phyloP scores from a whole-genome alignment of 1,140 invertebrate species.

The Sarcophaga peregrina region DNA sequence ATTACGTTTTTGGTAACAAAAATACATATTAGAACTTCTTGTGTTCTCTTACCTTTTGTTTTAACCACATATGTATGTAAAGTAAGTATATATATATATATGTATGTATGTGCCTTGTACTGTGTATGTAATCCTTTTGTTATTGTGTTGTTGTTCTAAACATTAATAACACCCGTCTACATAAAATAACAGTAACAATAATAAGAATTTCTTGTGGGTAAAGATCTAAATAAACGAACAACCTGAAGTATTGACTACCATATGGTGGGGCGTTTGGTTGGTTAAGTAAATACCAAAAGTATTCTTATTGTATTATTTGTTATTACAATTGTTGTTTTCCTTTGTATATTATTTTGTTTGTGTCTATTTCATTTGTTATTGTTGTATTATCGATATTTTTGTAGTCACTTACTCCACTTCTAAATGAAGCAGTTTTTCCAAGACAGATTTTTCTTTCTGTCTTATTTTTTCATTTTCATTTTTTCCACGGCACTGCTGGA shows the following conservation, averaged over 20 bases:
- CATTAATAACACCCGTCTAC: too few species aligned
- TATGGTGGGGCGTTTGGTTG: not conserved
- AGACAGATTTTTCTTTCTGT: not conserved
- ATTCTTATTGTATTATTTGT: not conserved
- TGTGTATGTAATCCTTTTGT: not conserved
- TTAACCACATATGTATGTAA: conserved; percentile 8
- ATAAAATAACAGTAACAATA: not conserved
- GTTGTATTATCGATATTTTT: not conserved
- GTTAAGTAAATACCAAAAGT: not conserved
- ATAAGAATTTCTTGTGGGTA: not conserved
- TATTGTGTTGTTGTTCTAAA: not conserved
- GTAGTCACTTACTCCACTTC: not conserved
- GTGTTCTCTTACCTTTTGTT: not conserved
- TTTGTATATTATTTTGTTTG: not conserved
- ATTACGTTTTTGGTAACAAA: not conserved
- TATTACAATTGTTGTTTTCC: not conserved
- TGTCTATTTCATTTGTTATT: not conserved
- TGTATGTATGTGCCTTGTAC: too few species aligned
- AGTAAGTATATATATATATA: too few species aligned
- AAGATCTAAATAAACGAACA: not conserved
- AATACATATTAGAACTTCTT: not conserved
- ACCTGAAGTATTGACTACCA: not conserved
- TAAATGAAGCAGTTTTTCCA: not conserved
- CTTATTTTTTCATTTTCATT: not conserved
- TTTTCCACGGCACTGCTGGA: not conserved